These are phyloP conservation scores for Pyxicephalus adspersus DNA, from an alignment of 2,113 vertebrate species.

Conservation along the genomic window DNA sequence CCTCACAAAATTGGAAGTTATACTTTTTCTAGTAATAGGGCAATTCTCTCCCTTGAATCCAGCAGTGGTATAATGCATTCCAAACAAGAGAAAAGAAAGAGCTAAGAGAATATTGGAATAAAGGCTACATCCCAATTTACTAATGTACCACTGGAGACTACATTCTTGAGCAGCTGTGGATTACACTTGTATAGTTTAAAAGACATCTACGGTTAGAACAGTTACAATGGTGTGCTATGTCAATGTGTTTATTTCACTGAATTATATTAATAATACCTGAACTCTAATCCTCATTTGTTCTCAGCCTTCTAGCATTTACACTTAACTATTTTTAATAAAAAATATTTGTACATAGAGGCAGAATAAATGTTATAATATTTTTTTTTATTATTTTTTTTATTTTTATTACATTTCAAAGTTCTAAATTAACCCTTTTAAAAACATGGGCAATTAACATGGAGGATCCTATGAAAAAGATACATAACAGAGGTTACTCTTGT, in stretches of 20 bases:
- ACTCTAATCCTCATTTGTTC: neutral
- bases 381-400: too few species aligned
- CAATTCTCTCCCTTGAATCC: constrained; percentile 70
- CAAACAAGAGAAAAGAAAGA: constrained; percentile 67
- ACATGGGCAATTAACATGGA: too few species aligned
- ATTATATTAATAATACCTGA: constrained; percentile 30
- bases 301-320: too few species aligned
- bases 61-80: constrained; percentile 77
- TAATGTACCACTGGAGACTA: constrained; percentile 83
- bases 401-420: too few species aligned
- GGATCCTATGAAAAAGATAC: too few species aligned
- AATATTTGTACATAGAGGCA: too few species aligned
- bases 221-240: constrained; percentile 62
- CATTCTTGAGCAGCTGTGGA: constrained; percentile 68
- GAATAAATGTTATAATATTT: too few species aligned
- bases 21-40: constrained; percentile 75
- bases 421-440: too few species aligned
- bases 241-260: constrained; percentile 69
- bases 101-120: constrained; percentile 72
- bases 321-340: too few species aligned
- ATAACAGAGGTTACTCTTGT: too few species aligned
- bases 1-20: constrained; percentile 78
- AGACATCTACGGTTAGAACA: constrained; percentile 65
- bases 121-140: constrained; percentile 78
- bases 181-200: constrained; percentile 69